Conservation (phyloP, 2,797 vertebrate species). For the Smutsia gigantea region DNA sequence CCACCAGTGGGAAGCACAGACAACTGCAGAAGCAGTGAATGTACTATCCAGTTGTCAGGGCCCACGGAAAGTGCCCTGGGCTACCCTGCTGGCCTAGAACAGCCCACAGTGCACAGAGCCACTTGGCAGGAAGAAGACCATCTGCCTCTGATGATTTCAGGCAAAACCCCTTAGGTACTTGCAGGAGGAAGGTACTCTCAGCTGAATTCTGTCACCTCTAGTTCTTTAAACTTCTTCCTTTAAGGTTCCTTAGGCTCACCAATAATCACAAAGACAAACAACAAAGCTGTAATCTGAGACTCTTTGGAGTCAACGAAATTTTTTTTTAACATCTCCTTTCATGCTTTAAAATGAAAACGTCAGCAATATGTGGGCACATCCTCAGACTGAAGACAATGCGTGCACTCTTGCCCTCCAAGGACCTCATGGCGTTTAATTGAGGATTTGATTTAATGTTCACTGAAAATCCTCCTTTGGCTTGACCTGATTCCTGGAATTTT, state of each 20-base stretch:
- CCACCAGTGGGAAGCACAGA: background rate
- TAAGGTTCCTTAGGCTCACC: background rate
- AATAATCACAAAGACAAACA: background rate
- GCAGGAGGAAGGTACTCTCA: background rate
- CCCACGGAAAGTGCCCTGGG: background rate
- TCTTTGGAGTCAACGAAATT: background rate
- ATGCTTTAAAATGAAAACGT: background rate
- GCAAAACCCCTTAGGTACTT: background rate
- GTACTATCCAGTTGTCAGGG: background rate
- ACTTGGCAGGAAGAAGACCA: background rate
- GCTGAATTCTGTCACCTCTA: background rate
- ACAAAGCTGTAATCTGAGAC: background rate
- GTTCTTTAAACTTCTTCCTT: background rate
- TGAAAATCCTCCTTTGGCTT: conserved; percentile 35
- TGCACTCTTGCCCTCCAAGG: background rate
- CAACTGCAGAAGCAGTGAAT: background rate
- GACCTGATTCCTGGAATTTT: conserved; percentile 51
- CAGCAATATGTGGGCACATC: background rate
- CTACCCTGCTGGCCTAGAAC: background rate
- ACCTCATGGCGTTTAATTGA: background rate
- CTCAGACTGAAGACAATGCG: background rate
- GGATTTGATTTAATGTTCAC: conserved; percentile 42
- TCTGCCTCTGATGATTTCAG: background rate
- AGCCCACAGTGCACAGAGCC: background rate
- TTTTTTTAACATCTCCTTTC: background rate